phyloP scores from a whole-genome alignment of 2,113 vertebrate genomes.

The Clarias magur region DNA sequence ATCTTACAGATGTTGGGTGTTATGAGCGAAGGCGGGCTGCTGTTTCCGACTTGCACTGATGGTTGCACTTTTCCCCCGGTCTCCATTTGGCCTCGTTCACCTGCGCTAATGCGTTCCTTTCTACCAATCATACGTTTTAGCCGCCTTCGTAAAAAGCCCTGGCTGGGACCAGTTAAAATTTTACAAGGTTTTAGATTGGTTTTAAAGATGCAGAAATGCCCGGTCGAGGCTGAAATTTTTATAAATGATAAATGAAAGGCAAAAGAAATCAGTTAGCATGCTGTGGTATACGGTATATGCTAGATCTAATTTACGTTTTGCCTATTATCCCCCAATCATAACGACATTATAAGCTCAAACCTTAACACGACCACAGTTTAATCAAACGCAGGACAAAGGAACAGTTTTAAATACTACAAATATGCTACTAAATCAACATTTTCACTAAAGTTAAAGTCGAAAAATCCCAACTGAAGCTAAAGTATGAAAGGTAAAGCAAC shows the following conservation, averaged over 20 bases:
- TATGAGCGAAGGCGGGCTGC: background rate
- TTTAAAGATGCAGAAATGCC: background rate
- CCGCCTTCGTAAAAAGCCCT: slow-evolving; percentile 9
- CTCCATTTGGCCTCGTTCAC: slow-evolving; percentile 44
- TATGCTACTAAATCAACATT: background rate
- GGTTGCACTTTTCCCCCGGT: slow-evolving; percentile 23
- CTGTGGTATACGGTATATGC: no score
- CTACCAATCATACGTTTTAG: slow-evolving; percentile 27
- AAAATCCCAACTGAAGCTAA: background rate
- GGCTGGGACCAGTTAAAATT: background rate
- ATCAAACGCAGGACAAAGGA: background rate
- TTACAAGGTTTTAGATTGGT: background rate
- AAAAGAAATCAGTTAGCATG: background rate
- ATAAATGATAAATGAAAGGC: background rate
- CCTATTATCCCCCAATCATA: background rate
- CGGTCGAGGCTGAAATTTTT: background rate
- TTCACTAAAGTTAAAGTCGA: background rate
- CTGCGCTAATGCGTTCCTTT: slow-evolving; percentile 23
- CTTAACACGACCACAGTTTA: background rate
- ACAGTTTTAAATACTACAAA: background rate
- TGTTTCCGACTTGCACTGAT: slow-evolving; percentile 39
- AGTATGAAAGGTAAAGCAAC: background rate
- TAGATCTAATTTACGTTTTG: background rate
- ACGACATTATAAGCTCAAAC: background rate
- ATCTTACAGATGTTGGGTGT: slow-evolving; percentile 23